phyloP scores from a whole-genome alignment of 2,888 invertebrate species.

The Sesia bembeciformis region DNA sequence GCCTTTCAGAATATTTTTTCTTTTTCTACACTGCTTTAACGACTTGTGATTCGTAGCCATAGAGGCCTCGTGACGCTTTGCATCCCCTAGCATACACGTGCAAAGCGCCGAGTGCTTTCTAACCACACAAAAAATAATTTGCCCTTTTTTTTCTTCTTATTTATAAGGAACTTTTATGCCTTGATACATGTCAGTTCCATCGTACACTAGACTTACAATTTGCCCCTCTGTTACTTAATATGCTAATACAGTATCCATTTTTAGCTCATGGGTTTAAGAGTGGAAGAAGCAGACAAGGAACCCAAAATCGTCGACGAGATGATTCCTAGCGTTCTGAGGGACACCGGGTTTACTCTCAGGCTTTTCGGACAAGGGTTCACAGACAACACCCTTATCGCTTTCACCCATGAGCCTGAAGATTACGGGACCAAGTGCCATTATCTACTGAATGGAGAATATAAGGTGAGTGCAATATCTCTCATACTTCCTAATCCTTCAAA shows the following conservation, averaged over 20 bases:
- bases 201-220: too few species aligned
- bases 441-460: slow-evolving; percentile 34
- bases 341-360: slow-evolving; percentile 36
- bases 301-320: slow-evolving; percentile 50
- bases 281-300: slow-evolving; percentile 53
- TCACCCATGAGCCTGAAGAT: slow-evolving; percentile 35
- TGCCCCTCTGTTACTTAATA: too few species aligned
- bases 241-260: not conserved
- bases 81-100: too few species aligned
- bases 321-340: slow-evolving; percentile 50
- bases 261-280: slow-evolving; percentile 38
- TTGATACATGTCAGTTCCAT: too few species aligned
- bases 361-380: slow-evolving; percentile 53
- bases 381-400: slow-evolving; percentile 38
- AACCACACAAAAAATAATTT: too few species aligned
- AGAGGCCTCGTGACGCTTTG: too few species aligned
- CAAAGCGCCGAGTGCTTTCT: too few species aligned
- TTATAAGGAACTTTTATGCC: too few species aligned
- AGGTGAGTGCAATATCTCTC: slow-evolving; percentile 23
- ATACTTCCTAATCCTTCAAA: not conserved
- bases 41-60: too few species aligned
- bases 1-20: too few species aligned
- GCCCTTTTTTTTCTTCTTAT: too few species aligned
- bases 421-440: slow-evolving; percentile 33
- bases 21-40: too few species aligned